Percentiles rank a stretch among this genome's conserved stretches.
These are phyloP conservation scores for Muscina levida DNA, from an alignment of 2,888 invertebrate genomes.

Conservation along the genomic window DNA sequence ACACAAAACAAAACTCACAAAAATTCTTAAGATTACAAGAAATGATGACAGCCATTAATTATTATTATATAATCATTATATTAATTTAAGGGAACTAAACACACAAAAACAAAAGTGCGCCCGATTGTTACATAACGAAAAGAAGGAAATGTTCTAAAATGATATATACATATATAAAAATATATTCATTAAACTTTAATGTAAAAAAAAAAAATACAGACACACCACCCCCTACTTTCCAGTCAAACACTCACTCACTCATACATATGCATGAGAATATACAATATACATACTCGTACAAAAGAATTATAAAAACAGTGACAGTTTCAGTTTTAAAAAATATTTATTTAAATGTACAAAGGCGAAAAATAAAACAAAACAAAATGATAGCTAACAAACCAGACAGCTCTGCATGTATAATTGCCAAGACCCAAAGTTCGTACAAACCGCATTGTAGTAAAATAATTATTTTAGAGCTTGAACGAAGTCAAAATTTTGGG, in stretches of 20 bases:
- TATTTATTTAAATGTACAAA: constrained; percentile 59
- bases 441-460: too few species aligned
- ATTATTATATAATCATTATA: constrained; percentile 63
- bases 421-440: constrained; percentile 7
- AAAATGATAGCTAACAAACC: background rate
- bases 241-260: too few species aligned
- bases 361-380: constrained; percentile 5
- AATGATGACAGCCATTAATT: too few species aligned
- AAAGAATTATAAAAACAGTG: background rate
- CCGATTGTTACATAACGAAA: constrained; percentile 53
- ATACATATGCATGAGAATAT: background rate
- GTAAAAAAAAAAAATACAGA: constrained; percentile 39
- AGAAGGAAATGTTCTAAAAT: constrained; percentile 22
- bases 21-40: constrained; percentile 1
- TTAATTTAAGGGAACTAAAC: constrained; percentile 37
- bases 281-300: background rate
- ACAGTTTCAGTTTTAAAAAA: too few species aligned
- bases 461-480: constrained; percentile 9
- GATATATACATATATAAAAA: background rate
- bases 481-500: constrained; percentile 24
- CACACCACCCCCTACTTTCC: too few species aligned
- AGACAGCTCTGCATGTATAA: too few species aligned
- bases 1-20: constrained; percentile 22
- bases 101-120: constrained; percentile 45
- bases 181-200: constrained; percentile 16